Conservation (phyloP, 2,888 invertebrate genomes). For the Galeopsomyia nigrocyanea region DNA sequence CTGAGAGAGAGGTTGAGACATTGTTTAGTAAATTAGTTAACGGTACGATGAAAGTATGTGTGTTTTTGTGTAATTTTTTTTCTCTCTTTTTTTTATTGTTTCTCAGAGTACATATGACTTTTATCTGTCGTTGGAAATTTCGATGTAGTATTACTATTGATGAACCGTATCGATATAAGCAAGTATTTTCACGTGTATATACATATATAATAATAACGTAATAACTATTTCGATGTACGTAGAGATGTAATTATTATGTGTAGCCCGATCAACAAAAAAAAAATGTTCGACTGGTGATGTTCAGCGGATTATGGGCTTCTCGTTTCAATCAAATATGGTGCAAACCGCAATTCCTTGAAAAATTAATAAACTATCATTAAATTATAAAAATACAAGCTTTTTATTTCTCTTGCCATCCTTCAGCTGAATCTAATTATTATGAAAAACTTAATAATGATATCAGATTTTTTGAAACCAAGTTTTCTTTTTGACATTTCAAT, state of each 20-base stretch:
- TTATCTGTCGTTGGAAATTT: constrained; percentile 21
- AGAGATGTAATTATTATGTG: constrained; percentile 7
- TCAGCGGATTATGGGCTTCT: constrained; percentile 40
- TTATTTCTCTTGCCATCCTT: too few relatives aligned
- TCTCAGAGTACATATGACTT: constrained; percentile 18
- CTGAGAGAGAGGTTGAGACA: too few relatives aligned
- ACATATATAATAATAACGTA: constrained; percentile 20
- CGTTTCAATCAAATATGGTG: constrained; percentile 43
- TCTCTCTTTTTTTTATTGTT: constrained; percentile 30
- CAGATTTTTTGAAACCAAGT: too few relatives aligned
- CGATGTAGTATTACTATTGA: constrained; percentile 31
- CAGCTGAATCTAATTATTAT: too few relatives aligned
- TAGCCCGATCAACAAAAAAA: constrained; percentile 31
- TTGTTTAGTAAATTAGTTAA: too few relatives aligned
- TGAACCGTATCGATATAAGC: constrained; percentile 14
- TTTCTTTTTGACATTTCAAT: too few relatives aligned
- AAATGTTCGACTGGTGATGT: constrained; percentile 37
- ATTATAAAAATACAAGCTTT: constrained; percentile 16
- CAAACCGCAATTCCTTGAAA: constrained; percentile 38
- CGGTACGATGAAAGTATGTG: too few relatives aligned
- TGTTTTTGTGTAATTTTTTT: too few relatives aligned
- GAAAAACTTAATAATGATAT: too few relatives aligned
- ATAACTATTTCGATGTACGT: constrained; percentile 32
- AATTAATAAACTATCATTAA: constrained; percentile 47
- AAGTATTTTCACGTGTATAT: constrained; percentile 28